Evolutionary conservation across 92 coral and sea anemone genomes (phyloP), one percentile per base, ranked within the genome.

Genomic region (Isaurus tuberculatus): DNA sequence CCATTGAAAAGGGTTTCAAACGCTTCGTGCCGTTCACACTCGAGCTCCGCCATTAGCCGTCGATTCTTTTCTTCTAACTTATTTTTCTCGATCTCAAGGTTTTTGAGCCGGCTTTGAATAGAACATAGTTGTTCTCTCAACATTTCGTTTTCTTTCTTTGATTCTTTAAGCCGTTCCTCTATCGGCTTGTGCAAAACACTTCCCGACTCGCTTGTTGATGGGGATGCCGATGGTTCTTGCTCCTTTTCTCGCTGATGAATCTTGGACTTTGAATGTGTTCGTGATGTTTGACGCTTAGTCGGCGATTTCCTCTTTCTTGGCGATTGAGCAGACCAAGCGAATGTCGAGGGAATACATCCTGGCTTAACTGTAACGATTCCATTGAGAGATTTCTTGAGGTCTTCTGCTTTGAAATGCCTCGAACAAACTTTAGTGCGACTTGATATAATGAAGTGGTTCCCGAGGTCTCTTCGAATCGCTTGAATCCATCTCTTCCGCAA

Each of bases 331-430:
- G 84, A 60, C 86, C 86, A 83, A 31, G 64, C 65, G 58, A 83
- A 83, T 43, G 49, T 70, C 23, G 80, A 70, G 31, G 86, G 86
- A 6, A 83, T 64, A 44, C 37, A 19, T 49, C 70, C 77, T 68
- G 75, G 75, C 67, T 81, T 81, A 46, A 81, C 48, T 69, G 68
- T 44, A 43, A 81, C 79, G 48, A 66, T 26, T 81, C 79, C 66
- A 81, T 81, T 81, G 19, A 81, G 80, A 65, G 86, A 83, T 71
- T 83, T 71, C 40, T 83, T 83, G 37, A 83, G 32, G 69, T 83
- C 80, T 70, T 65, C 72, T 7, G 49, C 33, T 29, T 83, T 83
- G 70, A 83, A 83, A 83, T 83, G 80, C 53, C 79, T 83, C 31
- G 79, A 83, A 20, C 86, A 83, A 23, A 70, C 86, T 83, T 70